These are phyloP conservation scores for Drosophila vallismaia DNA, from an alignment of 2,888 invertebrate species.

Conservation along the genomic window DNA sequence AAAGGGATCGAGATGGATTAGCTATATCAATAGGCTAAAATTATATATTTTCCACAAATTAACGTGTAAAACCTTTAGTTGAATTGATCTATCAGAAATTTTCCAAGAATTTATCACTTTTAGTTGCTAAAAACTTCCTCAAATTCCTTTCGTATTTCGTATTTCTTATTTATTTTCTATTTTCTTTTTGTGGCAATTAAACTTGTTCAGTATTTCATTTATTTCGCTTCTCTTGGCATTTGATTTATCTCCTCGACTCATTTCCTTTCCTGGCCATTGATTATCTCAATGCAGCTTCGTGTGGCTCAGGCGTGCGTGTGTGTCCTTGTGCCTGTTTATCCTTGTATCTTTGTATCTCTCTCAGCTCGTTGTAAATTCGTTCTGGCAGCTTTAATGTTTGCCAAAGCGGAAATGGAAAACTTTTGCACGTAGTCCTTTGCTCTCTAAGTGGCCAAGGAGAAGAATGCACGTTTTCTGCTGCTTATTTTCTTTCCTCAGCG, in stretches of 20 bases:
- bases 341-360: conserved; percentile 16
- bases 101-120: neutral
- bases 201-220: conserved; percentile 36
- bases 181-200: conserved; percentile 31
- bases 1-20: conserved; percentile 1
- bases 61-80: neutral
- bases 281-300: conserved; percentile 55
- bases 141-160: neutral
- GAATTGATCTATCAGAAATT: neutral
- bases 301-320: conserved; percentile 22
- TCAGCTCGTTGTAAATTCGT: conserved; percentile 63
- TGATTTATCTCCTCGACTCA: conserved; percentile 72
- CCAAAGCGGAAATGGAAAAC: conserved; percentile 79
- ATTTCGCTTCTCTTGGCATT: conserved; percentile 50
- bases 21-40: conserved; percentile 18
- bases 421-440: conserved; percentile 71
- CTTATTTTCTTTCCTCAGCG: conserved; percentile 55
- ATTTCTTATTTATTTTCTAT: conserved; percentile 2
- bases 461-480: conserved; percentile 65
- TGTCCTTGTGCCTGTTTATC: conserved; percentile 1
- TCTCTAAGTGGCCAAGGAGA: conserved; percentile 66
- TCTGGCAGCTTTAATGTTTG: conserved; percentile 78
- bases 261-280: conserved; percentile 65
- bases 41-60: neutral
- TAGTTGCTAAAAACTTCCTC: neutral